Conservation (phyloP, 2,888 invertebrate species). For the Agapostemon virescens region DNA sequence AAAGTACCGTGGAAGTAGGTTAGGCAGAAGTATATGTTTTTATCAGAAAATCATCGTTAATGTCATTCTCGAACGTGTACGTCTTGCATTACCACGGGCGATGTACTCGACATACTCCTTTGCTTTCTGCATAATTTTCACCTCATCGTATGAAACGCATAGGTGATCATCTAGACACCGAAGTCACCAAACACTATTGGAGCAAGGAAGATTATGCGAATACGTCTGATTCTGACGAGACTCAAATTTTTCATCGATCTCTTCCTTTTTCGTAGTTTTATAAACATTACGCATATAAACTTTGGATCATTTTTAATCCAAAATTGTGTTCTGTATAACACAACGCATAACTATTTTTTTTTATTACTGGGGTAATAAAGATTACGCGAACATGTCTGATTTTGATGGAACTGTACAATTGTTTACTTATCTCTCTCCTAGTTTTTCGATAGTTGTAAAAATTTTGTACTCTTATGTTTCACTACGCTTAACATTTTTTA, state of each 20-base stretch:
- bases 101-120: slow-evolving; percentile 7
- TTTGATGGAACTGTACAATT: not conserved
- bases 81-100: not conserved
- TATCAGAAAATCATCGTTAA: slow-evolving; percentile 2
- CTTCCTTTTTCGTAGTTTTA: too few relatives aligned
- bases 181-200: not conserved
- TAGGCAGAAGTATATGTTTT: slow-evolving; percentile 8
- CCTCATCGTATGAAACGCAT: not conserved
- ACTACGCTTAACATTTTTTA: too few relatives aligned
- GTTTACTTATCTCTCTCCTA: not conserved
- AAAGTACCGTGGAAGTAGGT: slow-evolving; percentile 36
- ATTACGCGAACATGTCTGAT: not conserved
- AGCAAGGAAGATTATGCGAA: not conserved
- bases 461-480: not conserved
- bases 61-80: not conserved
- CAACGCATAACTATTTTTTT: too few relatives aligned
- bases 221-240: not conserved
- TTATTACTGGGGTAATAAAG: not conserved
- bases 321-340: too few relatives aligned
- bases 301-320: too few relatives aligned
- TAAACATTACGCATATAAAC: too few relatives aligned
- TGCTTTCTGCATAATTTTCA: slow-evolving; percentile 22
- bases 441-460: not conserved
- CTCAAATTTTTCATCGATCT: too few relatives aligned
- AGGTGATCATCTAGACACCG: not conserved